phyloP scores from a whole-genome alignment of 2,113 vertebrate species.

The Gymnarchus niloticus region DNA sequence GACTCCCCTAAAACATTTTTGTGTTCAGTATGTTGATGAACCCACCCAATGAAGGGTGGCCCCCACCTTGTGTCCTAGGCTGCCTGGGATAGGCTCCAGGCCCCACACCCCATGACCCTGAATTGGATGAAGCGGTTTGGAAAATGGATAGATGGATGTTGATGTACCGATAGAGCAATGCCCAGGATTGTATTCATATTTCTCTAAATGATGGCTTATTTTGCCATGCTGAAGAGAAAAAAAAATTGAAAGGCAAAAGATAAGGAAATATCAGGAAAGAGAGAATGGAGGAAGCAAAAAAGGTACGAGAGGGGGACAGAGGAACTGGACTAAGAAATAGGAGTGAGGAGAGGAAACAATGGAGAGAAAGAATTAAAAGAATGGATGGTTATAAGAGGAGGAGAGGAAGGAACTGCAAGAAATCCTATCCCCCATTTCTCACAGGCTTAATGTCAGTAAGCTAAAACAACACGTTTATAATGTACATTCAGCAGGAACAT shows the following conservation, averaged over 20 bases:
- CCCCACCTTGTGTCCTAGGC: too few relatives aligned
- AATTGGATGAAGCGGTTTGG: too few relatives aligned
- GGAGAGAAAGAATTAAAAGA: background rate
- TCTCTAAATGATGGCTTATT: background rate
- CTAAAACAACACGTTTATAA: background rate
- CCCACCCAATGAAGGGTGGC: too few relatives aligned
- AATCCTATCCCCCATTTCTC: too few relatives aligned
- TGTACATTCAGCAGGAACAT: background rate
- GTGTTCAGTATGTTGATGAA: background rate
- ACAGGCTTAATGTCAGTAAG: too few relatives aligned
- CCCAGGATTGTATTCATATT: background rate
- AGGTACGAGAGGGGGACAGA: constrained; percentile 23
- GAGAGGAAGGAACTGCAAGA: background rate
- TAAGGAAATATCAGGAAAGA: constrained; percentile 10
- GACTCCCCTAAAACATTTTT: background rate
- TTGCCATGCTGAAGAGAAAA: background rate
- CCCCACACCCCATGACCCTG: too few relatives aligned
- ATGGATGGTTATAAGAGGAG: background rate
- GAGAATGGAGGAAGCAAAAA: constrained; percentile 13
- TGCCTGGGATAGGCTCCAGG: too few relatives aligned
- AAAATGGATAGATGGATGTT: too few relatives aligned
- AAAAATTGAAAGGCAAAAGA: background rate
- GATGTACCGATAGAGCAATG: background rate
- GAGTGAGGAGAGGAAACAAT: background rate
- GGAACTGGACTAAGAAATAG: background rate